Evolutionary conservation across 64 coral and sea anemone species (phyloP).

Genomic region (Stichodactyla mertensii): DNA sequence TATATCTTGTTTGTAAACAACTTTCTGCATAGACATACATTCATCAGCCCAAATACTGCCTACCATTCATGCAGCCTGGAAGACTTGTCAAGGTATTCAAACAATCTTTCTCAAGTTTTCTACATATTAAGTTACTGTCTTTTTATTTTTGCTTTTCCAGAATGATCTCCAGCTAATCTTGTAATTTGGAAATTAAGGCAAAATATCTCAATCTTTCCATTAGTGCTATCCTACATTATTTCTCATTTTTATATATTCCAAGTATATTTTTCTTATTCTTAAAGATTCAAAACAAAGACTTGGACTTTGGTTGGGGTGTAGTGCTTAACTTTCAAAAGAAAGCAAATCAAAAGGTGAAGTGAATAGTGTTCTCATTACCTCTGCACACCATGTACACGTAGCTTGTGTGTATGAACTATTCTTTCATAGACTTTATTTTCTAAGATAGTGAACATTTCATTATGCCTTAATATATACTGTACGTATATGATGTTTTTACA

Average conservation of each 20-base stretch:
- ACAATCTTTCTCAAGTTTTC: not conserved
- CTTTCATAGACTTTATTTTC: no score
- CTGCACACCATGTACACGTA: no score
- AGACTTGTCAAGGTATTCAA: conserved; percentile 71
- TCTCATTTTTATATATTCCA: not conserved
- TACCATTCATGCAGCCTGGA: conserved; percentile 96
- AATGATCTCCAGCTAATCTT: not conserved
- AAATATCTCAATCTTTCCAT: not conserved
- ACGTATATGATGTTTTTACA: no score
- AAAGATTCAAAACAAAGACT: conserved; percentile 84
- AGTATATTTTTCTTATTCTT: not conserved
- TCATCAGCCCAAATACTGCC: conserved; percentile 92
- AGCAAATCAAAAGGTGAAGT: conserved; percentile 84
- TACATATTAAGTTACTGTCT: no score
- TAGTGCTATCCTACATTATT: not conserved
- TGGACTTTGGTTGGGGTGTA: conserved; percentile 92
- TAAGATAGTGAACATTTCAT: no score
- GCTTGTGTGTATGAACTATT: no score
- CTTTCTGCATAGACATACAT: conserved; percentile 49
- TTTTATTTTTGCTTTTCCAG: not conserved
- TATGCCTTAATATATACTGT: no score
- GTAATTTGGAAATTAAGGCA: no score
- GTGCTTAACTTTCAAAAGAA: conserved; percentile 98
- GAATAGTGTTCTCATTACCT: no score
- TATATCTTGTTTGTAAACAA: no score